Evolutionary conservation across 2,113 vertebrate genomes (phyloP).

Genomic region (Malurus cyaneus): DNA sequence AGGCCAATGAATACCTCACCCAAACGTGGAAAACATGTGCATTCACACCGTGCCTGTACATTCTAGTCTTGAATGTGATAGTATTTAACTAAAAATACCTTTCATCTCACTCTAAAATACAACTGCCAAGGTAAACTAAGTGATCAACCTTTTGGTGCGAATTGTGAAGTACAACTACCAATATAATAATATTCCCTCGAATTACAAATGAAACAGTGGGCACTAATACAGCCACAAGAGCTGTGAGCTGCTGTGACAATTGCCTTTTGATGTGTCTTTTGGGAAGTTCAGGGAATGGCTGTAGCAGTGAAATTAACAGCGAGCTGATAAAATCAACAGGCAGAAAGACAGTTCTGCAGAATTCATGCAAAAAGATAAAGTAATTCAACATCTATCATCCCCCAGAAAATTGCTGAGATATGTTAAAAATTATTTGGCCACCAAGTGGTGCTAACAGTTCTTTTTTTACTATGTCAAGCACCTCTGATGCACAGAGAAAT

Average conservation of each 20-base stretch:
- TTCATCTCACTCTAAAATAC: neutral
- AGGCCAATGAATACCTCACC: neutral
- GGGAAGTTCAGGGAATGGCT: neutral
- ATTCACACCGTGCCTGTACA: neutral
- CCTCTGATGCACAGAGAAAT: neutral
- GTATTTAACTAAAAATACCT: neutral
- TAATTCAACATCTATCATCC: neutral
- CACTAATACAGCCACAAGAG: neutral
- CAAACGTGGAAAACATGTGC: neutral
- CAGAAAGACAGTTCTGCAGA: neutral
- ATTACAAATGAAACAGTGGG: neutral
- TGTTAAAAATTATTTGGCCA: neutral
- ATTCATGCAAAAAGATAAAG: neutral
- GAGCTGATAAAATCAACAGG: neutral
- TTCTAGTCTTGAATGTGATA: neutral
- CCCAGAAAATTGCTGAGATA: neutral
- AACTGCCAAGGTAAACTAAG: neutral
- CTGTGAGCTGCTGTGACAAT: neutral
- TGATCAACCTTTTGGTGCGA: neutral
- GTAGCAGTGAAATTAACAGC: neutral
- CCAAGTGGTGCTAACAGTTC: conserved; percentile 18
- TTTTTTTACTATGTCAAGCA: neutral
- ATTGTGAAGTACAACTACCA: neutral
- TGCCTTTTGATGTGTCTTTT: neutral
- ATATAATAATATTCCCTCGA: neutral